These are phyloP conservation scores for Choreutis nemorana DNA, from an alignment of 2,888 invertebrate species.

Conservation along the genomic window DNA sequence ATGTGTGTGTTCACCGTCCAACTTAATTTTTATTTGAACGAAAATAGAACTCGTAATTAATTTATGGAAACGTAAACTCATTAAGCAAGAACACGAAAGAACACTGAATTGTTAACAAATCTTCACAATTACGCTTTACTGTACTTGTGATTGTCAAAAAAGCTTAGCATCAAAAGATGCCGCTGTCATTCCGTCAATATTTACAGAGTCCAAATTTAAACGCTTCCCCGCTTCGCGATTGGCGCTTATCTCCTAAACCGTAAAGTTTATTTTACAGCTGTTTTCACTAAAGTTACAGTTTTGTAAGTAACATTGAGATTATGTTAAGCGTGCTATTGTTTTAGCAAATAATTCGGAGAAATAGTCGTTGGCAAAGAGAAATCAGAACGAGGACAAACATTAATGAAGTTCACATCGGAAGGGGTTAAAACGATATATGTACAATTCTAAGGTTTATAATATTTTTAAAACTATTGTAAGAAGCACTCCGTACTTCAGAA, in stretches of 20 bases:
- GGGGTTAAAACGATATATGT: too few relatives aligned
- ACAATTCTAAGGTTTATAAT: too few relatives aligned
- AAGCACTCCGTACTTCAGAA: too few relatives aligned
- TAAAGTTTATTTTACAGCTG: too few relatives aligned
- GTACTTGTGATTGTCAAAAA: conserved; percentile 50
- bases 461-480: too few relatives aligned
- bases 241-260: conserved; percentile 17
- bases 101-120: conserved; percentile 31
- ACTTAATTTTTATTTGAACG: conserved; percentile 2
- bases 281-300: too few relatives aligned
- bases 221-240: conserved; percentile 13
- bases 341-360: conserved; percentile 61
- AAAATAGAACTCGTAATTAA: conserved; percentile 5
- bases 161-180: conserved; percentile 54
- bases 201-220: conserved; percentile 24
- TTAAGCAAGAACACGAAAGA: conserved; percentile 18
- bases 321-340: conserved; percentile 53
- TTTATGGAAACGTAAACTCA: conserved; percentile 11
- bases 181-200: conserved; percentile 49
- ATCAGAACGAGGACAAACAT: conserved; percentile 42
- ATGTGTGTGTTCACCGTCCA: too few relatives aligned
- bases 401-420: conserved; percentile 5
- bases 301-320: too few relatives aligned
- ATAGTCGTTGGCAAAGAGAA: conserved; percentile 42
- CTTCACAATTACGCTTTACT: conserved; percentile 32